Percentiles rank a stretch among this genome's conserved stretches.
phyloP scores from a whole-genome alignment of 1,140 invertebrate genomes.

The Bombus sylvicola region DNA sequence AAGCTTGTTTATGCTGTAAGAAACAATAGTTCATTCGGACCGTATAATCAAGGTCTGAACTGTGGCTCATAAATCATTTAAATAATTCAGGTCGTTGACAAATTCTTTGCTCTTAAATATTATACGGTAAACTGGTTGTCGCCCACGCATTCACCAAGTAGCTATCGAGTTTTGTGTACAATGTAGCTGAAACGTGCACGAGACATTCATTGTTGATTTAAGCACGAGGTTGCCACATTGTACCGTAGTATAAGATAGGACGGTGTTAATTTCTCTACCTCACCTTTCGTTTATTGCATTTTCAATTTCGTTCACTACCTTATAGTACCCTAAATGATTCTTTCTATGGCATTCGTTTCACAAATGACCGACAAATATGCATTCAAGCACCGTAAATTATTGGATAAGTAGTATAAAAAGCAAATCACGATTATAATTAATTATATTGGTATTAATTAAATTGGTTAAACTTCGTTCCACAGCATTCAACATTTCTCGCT shows the following conservation, averaged over 20 bases:
- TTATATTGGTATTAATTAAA: neutral
- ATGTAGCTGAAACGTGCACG: neutral
- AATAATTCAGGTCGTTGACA: conserved; percentile 20
- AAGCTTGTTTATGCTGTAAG: neutral
- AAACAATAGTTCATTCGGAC: neutral
- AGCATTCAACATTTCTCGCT: neutral
- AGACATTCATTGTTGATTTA: neutral
- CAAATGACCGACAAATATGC: neutral
- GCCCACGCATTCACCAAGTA: conserved; percentile 19
- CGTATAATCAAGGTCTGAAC: neutral
- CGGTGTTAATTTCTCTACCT: neutral
- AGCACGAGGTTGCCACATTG: neutral
- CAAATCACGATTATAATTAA: neutral
- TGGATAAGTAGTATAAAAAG: neutral
- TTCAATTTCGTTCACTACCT: neutral
- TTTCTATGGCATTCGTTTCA: neutral
- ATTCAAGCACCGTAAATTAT: neutral
- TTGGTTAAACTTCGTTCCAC: neutral
- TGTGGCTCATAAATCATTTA: neutral
- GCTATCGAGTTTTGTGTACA: neutral
- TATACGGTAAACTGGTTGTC: conserved; percentile 12
- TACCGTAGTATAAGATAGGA: neutral
- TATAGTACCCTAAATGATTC: neutral
- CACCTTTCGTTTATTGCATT: neutral
- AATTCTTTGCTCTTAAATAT: neutral